Evolutionary conservation across 2,888 invertebrate genomes (phyloP), one percentile per base, ranked within the genome.

Genomic region (Torymus texanus): DNA sequence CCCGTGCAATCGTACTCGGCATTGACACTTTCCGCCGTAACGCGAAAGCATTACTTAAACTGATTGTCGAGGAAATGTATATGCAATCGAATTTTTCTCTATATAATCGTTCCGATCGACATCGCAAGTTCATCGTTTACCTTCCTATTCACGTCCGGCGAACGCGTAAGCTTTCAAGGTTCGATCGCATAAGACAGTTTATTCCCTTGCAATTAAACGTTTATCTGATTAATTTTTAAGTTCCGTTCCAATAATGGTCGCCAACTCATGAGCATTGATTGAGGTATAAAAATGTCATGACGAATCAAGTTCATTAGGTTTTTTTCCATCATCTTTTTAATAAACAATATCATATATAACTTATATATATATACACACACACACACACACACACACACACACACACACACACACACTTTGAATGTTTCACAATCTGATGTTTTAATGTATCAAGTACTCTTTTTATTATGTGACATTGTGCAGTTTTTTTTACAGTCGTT

Each of bases 31-130:
- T 74, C 41, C 65, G 14, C 11, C 2, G 14, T 61, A 51, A 61
- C 63, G 55, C 18, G 21, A 16, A 50, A 70, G 51, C 24, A n/a
- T 18, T 16, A 56, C 21, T 75, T 51, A n/a, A 55, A 66, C 24
- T 21, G 58, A 75, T 65, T 58, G 18, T 66, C n/a, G 65, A 14
- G 51, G 65, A 58, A 75, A 75, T 59, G 29, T 50, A 74, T 55
- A 50, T n/a, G 66, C 50, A 75, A 63, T 63, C 51, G 55, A 58
- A 74, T 65, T 65, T 74, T 74, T 74, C 56, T 65, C 58, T 13
- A 11, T 65, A 58, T 65, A 58, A 58, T 21, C 41, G 21, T 65
- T 50, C 12, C 2, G 16, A 51, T 53, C 53, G 51, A 18, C n/a
- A 18, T 58, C 18, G 18, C 41, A 58, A 58, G 41, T 58, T 41